Conservation (phyloP, 2,888 invertebrate genomes). For the Heterodera filipjevi region DNA sequence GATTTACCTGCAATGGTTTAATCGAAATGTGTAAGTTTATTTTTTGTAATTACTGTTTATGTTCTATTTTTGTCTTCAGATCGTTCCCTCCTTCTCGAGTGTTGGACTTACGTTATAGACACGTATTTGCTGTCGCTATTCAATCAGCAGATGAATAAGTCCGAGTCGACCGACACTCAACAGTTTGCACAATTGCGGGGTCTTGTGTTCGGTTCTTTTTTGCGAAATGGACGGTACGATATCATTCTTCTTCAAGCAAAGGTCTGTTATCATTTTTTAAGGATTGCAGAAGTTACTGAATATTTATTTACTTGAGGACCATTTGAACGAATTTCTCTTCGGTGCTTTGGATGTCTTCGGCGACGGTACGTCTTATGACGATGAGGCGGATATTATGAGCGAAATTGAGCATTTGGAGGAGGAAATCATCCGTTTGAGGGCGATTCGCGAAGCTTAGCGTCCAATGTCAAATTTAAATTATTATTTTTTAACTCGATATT, state of each 20-base stretch:
- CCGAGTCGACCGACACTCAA: not conserved
- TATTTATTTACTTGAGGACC: not conserved
- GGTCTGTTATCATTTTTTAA: not conserved
- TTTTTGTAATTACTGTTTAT: no score
- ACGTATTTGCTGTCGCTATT: not conserved
- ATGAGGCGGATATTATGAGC: not conserved
- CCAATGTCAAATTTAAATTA: not conserved
- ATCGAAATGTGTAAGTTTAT: not conserved
- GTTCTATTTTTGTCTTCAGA: not conserved
- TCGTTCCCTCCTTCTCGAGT: not conserved
- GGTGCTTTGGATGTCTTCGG: not conserved
- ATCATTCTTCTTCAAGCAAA: not conserved
- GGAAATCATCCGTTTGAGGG: not conserved
- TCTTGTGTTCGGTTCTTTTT: not conserved
- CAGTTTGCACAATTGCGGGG: not conserved
- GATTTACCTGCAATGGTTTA: not conserved
- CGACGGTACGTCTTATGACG: not conserved
- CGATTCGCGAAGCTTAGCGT: not conserved
- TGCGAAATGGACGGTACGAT: not conserved
- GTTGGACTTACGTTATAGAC: not conserved
- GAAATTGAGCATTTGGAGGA: slow-evolving; percentile 1
- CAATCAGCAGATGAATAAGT: not conserved
- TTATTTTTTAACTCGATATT: not conserved
- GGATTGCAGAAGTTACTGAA: no score
- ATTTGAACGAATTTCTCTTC: not conserved